Evolutionary conservation across 2,888 invertebrate genomes (phyloP), one percentile per base, ranked within the genome.

Genomic region (Dasysyrphus albostriatus): DNA sequence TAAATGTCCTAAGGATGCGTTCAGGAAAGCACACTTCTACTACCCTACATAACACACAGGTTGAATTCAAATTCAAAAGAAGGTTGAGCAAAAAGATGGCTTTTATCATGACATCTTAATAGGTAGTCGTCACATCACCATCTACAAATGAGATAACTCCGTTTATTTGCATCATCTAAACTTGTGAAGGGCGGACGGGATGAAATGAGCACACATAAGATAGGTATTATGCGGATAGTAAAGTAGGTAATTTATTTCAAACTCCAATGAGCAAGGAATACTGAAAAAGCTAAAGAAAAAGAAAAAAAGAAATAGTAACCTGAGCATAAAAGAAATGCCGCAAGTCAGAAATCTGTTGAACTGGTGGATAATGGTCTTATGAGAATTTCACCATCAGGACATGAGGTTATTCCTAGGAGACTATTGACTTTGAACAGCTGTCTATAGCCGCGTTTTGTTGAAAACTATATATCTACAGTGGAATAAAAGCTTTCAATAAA

Each of bases 101-200:
- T 75, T 75, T 58, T 87, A 87, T 87, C 87, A 58, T 78, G 79
- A 65, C 79, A 87, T 87, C 87, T 87, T 87, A 87, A 87, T 87
- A 79, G 39, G 87, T 75, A 79, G 58, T 83, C 87, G 83, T 87
- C 87, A 83, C 83, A 83, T 79, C 87, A 83, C 87, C 87, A 87
- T 83, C 87, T 79, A 51, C 78, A 87, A 87, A 87, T 78, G 78
- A 87, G 87, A 87, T 87, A 87, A 83, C 49, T 69, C 39, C 70
- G 58, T 79, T 83, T 78, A 69, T 78, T 83, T 78, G 78, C 83
- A 83, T 78, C 83, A 83, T 78, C 61, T 58, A 59, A 77, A 54
- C 29, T 44, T n/a, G 29, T 51, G 34, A 19, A 5, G 19, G 24
- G 39, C n/a, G n/a, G 51, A 7, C 2, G 54, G 32, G 7, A 47